Evolutionary conservation across 2,113 vertebrate genomes (phyloP).

Genomic region (Callorhinus ursinus): DNA sequence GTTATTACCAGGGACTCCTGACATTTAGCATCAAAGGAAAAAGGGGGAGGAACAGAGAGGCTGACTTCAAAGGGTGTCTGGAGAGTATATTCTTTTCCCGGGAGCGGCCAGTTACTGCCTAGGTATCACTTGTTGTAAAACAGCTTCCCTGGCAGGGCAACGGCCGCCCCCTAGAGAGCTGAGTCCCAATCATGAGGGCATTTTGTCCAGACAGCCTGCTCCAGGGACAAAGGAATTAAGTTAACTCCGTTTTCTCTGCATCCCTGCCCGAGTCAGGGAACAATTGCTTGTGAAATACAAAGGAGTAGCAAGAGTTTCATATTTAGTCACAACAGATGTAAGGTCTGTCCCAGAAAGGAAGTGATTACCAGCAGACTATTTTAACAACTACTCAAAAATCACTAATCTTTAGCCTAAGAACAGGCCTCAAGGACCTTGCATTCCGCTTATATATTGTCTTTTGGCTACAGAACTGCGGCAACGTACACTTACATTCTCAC

Average conservation of each 20-base stretch:
- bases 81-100: slow-evolving; percentile 41
- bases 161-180: background rate
- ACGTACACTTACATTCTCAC: background rate
- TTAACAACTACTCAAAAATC: slow-evolving; percentile 2
- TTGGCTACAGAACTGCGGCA: background rate
- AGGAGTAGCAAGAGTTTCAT: background rate
- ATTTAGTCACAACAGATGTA: background rate
- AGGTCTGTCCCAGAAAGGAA: slow-evolving; percentile 42
- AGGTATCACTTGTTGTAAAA: slow-evolving; percentile 43
- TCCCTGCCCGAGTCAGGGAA: background rate
- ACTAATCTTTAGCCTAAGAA: background rate
- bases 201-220: background rate
- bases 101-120: slow-evolving; percentile 39
- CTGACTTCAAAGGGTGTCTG: slow-evolving; percentile 70
- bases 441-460: background rate
- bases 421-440: background rate
- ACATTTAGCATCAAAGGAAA: slow-evolving; percentile 80
- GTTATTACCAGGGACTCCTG: slow-evolving; percentile 77
- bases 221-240: slow-evolving; percentile 58
- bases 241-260: slow-evolving; percentile 1
- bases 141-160: slow-evolving; percentile 11
- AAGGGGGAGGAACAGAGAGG: slow-evolving; percentile 46
- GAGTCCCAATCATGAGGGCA: background rate
- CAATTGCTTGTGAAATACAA: slow-evolving; percentile 34
- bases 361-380: background rate